Base-by-base conservation (phyloP, 2,797 vertebrate species). In the Rhodeus uyekii region DNA sequence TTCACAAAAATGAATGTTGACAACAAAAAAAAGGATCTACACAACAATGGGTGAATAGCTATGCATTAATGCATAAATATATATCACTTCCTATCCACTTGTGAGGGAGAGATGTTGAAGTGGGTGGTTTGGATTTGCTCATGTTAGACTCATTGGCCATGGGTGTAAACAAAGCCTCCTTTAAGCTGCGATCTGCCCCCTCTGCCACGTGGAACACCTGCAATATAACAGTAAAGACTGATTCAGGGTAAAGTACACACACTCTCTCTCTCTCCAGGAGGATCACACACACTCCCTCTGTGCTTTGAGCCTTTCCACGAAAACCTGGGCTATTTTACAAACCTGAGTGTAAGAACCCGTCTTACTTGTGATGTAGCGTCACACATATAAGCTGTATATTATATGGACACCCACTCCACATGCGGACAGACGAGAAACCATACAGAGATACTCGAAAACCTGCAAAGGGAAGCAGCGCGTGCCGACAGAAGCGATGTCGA, bases 401-500 rank as follows among this genome's bases (percentile, higher is more conserved):
- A 82, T 38, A 92, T 92, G 90, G 91, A 87, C 86, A 34, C 44
- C 80, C 63, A 58, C 65, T 74, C 36, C 79, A 19, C 13, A 16
- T 29, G 19, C 0, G 76, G 78, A 72, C 81, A 71, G 83, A 68
- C 64, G 67, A n/a, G 34, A 69, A 69, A 73, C 65, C 68, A 65
- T 69, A 78, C 71, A 55, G 48, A 22, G 22, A 71, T 8, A 67
- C 81, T 16, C 67, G 13, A 39, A 39, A 86, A 78, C 77, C 64
- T 19, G 1, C 58, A 42, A 75, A 76, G 55, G 60, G 75, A 44
- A n/a, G 46, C 2, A 50, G 14, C 58, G 53, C 39, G 63, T 77
- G 36, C 73, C 80, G 0, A 48, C 10, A 55, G 32, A 58, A 58
- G 46, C 86, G 16, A 86, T 86, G 86, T 22, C 24, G 53, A n/a